A percentile compares a stretch with the other conserved stretches of the same genome.
Conservation (phyloP, 2,888 invertebrate genomes). For the Tromatobia lineatoria region DNA sequence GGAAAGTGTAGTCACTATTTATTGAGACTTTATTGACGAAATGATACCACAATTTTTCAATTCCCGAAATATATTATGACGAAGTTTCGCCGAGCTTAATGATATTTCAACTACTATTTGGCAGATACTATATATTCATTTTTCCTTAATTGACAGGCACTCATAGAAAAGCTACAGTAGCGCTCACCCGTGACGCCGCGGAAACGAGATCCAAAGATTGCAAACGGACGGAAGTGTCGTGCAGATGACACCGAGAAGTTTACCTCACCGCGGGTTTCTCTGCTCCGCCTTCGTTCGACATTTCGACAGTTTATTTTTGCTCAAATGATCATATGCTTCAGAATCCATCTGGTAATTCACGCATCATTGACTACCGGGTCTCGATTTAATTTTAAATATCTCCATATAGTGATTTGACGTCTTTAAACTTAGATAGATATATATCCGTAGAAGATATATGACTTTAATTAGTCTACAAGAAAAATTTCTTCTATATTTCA, state of each 20-base stretch:
- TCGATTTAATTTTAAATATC: slow-evolving; percentile 48
- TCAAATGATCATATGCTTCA: slow-evolving; percentile 8
- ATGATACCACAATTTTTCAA: not conserved
- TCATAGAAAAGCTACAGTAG: not conserved
- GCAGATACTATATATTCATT: not conserved
- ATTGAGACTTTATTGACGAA: not conserved
- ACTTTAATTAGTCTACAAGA: not conserved
- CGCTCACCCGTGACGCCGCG: slow-evolving; percentile 7
- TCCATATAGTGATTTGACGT: slow-evolving; percentile 23
- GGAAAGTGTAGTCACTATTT: not conserved
- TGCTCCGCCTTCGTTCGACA: slow-evolving; percentile 44
- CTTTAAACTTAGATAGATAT: slow-evolving; percentile 11
- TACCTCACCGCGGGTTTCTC: not conserved
- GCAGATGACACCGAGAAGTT: slow-evolving; percentile 24
- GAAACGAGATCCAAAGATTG: slow-evolving; percentile 32
- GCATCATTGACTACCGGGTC: slow-evolving; percentile 11
- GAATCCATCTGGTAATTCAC: slow-evolving; percentile 14
- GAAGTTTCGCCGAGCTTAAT: not conserved
- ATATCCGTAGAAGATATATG: not conserved
- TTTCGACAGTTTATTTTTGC: slow-evolving; percentile 52
- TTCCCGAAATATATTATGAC: not conserved
- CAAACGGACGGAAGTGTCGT: slow-evolving; percentile 46
- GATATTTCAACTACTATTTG: not conserved
- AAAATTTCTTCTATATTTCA: not conserved
- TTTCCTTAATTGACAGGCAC: not conserved